Evolutionary conservation across 2,113 vertebrate genomes (phyloP).

Genomic region (Petromus typicus): DNA sequence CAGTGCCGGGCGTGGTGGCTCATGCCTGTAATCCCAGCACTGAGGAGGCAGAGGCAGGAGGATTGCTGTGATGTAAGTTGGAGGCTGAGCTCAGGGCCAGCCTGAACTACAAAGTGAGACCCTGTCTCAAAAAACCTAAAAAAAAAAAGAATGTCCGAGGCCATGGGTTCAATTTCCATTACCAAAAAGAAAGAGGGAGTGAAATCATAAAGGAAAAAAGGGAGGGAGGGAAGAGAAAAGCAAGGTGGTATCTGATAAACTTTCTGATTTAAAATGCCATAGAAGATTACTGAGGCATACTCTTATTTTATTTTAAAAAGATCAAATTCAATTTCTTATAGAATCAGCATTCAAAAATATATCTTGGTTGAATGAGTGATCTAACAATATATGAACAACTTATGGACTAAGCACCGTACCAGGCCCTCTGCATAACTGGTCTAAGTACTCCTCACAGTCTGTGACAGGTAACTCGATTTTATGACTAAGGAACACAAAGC

Average conservation of each 20-base stretch:
- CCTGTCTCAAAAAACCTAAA: no score
- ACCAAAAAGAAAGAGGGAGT: background rate
- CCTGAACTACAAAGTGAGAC: no score
- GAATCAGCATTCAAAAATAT: conserved; percentile 41
- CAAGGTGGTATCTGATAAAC: conserved; percentile 29
- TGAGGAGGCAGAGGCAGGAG: no score
- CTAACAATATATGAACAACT: conserved; percentile 41
- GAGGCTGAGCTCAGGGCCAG: no score
- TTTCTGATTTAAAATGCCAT: conserved; percentile 5
- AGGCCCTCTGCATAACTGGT: conserved; percentile 38
- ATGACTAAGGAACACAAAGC: conserved; percentile 34
- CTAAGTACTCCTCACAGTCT: conserved; percentile 47
- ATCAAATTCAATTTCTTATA: conserved; percentile 54
- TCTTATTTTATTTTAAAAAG: conserved; percentile 56
- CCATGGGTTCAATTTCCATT: background rate
- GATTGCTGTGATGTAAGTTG: no score
- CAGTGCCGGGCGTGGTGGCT: no score
- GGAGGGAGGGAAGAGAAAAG: background rate
- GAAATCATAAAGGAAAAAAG: no score
- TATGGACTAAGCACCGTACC: conserved; percentile 2
- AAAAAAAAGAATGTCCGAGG: background rate
- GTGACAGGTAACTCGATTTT: conserved; percentile 51
- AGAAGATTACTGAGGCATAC: conserved; percentile 31
- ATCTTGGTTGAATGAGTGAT: conserved; percentile 7
- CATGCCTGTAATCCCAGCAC: no score